Conservation (phyloP, 2,797 vertebrate species). For the Sarcophilus harrisii region DNA sequence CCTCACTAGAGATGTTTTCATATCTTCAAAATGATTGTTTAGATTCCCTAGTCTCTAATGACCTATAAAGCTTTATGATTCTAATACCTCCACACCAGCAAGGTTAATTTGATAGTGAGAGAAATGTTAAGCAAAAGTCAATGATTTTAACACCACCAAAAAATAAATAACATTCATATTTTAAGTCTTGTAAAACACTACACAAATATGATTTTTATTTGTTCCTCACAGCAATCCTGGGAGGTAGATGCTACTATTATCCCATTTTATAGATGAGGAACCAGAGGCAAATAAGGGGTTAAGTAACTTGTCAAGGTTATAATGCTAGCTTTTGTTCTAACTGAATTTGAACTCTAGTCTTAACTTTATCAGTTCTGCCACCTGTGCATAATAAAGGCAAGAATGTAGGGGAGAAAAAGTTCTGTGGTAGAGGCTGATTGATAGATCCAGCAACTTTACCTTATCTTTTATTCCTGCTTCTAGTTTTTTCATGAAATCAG, state of each 20-base stretch:
- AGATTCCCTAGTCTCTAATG: background rate
- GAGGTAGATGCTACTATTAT: background rate
- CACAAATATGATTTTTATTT: background rate
- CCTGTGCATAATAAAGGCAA: background rate
- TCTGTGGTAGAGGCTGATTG: background rate
- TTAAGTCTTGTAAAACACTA: background rate
- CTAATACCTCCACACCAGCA: background rate
- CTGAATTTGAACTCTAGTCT: background rate
- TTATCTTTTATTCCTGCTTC: background rate
- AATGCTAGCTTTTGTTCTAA: background rate
- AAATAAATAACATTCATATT: background rate
- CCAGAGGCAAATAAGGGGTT: background rate
- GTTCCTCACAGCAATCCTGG: background rate
- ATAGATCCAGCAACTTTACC: background rate
- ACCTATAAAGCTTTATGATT: background rate
- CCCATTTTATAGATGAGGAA: background rate
- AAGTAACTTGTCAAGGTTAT: background rate
- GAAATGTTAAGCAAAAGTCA: background rate
- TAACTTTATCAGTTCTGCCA: rapidly evolving
- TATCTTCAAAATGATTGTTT: background rate
- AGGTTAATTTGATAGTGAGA: background rate
- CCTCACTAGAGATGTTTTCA: background rate
- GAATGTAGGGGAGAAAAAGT: background rate
- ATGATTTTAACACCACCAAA: background rate
- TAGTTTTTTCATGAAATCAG: background rate